These are phyloP conservation scores for Pholis gunnellus DNA, from an alignment of 2,113 vertebrate species.

Conservation along the genomic window DNA sequence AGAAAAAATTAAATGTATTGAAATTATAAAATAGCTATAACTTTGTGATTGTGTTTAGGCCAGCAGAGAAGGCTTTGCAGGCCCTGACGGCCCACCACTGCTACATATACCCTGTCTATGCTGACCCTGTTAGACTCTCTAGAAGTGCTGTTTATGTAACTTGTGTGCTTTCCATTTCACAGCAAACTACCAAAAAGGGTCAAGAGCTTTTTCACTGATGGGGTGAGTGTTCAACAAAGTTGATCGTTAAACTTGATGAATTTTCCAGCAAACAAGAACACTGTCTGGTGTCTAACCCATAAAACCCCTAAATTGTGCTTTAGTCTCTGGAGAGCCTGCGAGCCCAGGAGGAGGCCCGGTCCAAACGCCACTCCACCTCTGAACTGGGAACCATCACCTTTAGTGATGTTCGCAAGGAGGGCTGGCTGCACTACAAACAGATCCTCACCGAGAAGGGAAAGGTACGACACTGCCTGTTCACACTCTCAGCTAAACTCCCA, in stretches of 20 bases:
- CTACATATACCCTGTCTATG: too few relatives aligned
- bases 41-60: too few relatives aligned
- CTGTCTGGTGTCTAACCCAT: neutral
- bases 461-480: constrained; percentile 74
- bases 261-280: neutral
- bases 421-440: constrained; percentile 97
- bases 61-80: too few relatives aligned
- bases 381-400: constrained; percentile 91
- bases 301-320: neutral
- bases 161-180: constrained; percentile 47
- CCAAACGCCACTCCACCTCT: constrained; percentile 94
- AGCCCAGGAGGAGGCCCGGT: constrained; percentile 87
- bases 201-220: constrained; percentile 95
- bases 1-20: too few relatives aligned
- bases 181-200: constrained; percentile 95
- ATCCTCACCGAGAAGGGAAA: constrained; percentile 98
- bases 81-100: too few relatives aligned
- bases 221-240: constrained; percentile 84
- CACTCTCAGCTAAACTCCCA: neutral
- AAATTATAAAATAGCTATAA: too few relatives aligned
- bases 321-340: constrained; percentile 94
- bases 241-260: neutral
- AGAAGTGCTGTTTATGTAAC: neutral
- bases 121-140: neutral
- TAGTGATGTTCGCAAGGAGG: constrained; percentile 92